Base-by-base conservation (phyloP, 1,140 invertebrate genomes). In the Calycopis cecrops region DNA sequence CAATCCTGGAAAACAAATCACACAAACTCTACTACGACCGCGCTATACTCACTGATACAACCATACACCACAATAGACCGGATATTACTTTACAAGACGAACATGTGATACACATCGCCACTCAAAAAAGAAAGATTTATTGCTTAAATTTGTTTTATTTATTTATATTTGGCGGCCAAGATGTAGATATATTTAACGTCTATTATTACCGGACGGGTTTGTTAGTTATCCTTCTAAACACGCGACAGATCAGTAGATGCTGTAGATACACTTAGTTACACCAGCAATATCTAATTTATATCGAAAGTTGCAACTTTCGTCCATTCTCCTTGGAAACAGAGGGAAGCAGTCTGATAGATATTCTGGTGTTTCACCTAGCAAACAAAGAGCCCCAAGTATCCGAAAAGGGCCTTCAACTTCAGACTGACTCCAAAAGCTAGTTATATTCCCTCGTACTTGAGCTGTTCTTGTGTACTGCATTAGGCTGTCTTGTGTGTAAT, bases 111-210 rank as follows among this genome's bases (percentile, higher is more conserved):
- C n/a, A n/a, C n/a, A n/a, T n/a, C n/a, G n/a, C n/a, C n/a, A n/a
- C n/a, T n/a, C n/a, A n/a, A n/a, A n/a, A n/a, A n/a, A n/a, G n/a
- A n/a, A n/a, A n/a, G n/a, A n/a, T n/a, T n/a, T n/a, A n/a, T n/a
- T n/a, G n/a, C n/a, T n/a, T n/a, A n/a, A n/a, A n/a, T n/a, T n/a
- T n/a, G n/a, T n/a, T n/a, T n/a, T n/a, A n/a, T n/a, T n/a, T n/a
- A n/a, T n/a, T n/a, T n/a, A n/a, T n/a, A n/a, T n/a, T n/a, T n/a
- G n/a, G n/a, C n/a, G n/a, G n/a, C n/a, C n/a, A n/a, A n/a, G n/a
- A n/a, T n/a, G n/a, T n/a, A n/a, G n/a, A n/a, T n/a, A n/a, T n/a
- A 37, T 37, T 37, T 37, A 10, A 37, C 35, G 35, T 37, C 35
- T 37, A 37, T 37, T 37, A 1, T 37, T 3, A 37, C 35, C 35